phyloP scores from a whole-genome alignment of 2,888 invertebrate species.

The Apotomis betuletana region DNA sequence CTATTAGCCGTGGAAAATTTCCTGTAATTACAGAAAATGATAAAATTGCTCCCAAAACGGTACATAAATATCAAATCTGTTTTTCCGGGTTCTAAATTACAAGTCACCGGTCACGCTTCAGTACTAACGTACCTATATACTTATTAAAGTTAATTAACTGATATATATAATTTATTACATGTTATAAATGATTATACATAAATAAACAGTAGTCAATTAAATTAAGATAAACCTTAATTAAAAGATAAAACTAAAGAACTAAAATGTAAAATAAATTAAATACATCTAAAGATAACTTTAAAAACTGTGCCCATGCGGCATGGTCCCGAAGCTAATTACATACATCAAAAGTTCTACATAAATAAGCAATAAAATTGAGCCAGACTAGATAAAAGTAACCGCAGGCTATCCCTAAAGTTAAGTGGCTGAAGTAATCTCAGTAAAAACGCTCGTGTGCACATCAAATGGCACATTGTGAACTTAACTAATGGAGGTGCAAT shows the following conservation, averaged over 20 bases:
- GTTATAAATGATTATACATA: too few relatives aligned
- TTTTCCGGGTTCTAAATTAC: background rate
- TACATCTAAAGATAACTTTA: too few relatives aligned
- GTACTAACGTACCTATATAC: too few relatives aligned
- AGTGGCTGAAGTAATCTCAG: background rate
- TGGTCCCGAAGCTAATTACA: too few relatives aligned
- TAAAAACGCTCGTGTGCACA: conserved; percentile 2
- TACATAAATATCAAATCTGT: background rate
- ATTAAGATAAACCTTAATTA: too few relatives aligned
- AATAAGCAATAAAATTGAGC: background rate
- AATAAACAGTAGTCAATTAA: too few relatives aligned
- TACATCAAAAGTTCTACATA: background rate
- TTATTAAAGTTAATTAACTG: too few relatives aligned
- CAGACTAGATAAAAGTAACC: background rate
- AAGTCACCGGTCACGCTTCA: too few relatives aligned
- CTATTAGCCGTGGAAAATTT: background rate
- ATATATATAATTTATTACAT: too few relatives aligned
- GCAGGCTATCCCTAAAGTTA: background rate
- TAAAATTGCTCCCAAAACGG: background rate
- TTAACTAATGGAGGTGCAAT: conserved; percentile 12
- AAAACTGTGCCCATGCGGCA: too few relatives aligned
- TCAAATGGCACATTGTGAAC: conserved; percentile 24
- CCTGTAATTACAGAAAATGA: background rate
- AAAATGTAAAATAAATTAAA: too few relatives aligned
- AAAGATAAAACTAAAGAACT: too few relatives aligned